Conservation (phyloP, 2,113 vertebrate genomes). For the Phoxinus phoxinus region DNA sequence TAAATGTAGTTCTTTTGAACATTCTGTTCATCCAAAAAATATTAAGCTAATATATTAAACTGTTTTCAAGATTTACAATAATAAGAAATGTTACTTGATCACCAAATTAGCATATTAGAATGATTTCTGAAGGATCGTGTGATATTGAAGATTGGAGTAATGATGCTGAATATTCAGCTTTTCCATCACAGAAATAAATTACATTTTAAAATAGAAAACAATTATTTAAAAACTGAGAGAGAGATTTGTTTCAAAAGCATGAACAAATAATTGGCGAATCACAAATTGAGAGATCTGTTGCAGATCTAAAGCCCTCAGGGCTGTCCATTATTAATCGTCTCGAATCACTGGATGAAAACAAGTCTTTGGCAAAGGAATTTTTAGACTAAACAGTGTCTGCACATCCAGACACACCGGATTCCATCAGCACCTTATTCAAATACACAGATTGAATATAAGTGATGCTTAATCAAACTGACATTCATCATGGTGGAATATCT, state of each 20-base stretch:
- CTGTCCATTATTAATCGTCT: slow-evolving; percentile 15
- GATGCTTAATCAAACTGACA: not conserved
- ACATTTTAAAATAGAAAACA: not conserved
- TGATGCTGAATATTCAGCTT: not conserved
- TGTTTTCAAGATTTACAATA: not conserved
- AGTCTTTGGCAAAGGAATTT: not conserved
- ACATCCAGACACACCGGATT: slow-evolving; percentile 6
- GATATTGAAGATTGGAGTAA: not conserved
- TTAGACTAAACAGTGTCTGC: slow-evolving; percentile 13
- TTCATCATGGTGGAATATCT: slow-evolving; percentile 5
- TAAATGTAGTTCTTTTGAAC: not conserved
- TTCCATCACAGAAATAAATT: not conserved
- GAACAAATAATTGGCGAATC: slow-evolving; percentile 4
- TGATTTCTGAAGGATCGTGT: not conserved
- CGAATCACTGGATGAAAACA: slow-evolving; percentile 29
- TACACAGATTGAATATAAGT: slow-evolving; percentile 11
- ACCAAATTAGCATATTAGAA: not conserved
- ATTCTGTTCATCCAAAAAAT: too few relatives aligned
- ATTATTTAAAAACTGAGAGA: not conserved
- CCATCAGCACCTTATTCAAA: slow-evolving; percentile 11
- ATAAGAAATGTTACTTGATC: not conserved
- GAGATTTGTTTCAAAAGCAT: not conserved
- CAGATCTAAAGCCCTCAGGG: not conserved
- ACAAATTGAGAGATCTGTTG: slow-evolving; percentile 19
- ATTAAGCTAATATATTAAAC: not conserved